phyloP scores from a whole-genome alignment of 2,888 invertebrate genomes.

The Alitta virens region DNA sequence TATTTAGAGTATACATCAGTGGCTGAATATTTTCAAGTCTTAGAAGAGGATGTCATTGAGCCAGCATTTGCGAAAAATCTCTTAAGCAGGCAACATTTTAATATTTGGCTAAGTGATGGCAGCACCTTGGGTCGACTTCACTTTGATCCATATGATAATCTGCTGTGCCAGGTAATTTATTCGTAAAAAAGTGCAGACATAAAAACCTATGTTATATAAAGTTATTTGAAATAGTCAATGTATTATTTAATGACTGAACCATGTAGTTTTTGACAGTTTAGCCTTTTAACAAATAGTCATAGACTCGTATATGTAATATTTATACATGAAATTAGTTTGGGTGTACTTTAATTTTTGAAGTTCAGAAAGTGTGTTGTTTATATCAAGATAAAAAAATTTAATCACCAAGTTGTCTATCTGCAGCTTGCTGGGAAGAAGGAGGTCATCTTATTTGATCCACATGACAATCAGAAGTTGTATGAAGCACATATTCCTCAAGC shows the following conservation, averaged over 20 bases:
- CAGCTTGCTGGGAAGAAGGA: conserved; percentile 52
- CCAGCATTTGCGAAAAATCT: conserved; percentile 38
- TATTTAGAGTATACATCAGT: conserved; percentile 54
- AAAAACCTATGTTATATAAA: too few species aligned
- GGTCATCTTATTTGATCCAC: conserved; percentile 49
- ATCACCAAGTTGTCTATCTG: not conserved
- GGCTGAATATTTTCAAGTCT: conserved; percentile 40
- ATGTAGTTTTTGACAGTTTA: too few species aligned
- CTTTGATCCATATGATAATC: conserved; percentile 55
- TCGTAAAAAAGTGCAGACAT: too few species aligned
- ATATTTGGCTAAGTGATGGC: conserved; percentile 56
- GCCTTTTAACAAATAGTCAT: too few species aligned
- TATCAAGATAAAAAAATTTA: not conserved
- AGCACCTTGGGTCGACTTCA: conserved; percentile 54
- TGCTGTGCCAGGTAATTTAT: conserved; percentile 47
- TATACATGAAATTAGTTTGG: too few species aligned
- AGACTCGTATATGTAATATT: too few species aligned
- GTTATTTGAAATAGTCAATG: too few species aligned
- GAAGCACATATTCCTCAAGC: conserved; percentile 54
- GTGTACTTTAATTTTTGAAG: too few species aligned
- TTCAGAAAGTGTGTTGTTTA: too few species aligned
- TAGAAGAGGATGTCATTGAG: conserved; percentile 42
- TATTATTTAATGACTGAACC: too few species aligned
- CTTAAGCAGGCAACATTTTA: conserved; percentile 37
- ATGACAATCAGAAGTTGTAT: conserved; percentile 43